Evolutionary conservation across 2,113 vertebrate genomes (phyloP).

Genomic region (Oxyruncus cristatus): DNA sequence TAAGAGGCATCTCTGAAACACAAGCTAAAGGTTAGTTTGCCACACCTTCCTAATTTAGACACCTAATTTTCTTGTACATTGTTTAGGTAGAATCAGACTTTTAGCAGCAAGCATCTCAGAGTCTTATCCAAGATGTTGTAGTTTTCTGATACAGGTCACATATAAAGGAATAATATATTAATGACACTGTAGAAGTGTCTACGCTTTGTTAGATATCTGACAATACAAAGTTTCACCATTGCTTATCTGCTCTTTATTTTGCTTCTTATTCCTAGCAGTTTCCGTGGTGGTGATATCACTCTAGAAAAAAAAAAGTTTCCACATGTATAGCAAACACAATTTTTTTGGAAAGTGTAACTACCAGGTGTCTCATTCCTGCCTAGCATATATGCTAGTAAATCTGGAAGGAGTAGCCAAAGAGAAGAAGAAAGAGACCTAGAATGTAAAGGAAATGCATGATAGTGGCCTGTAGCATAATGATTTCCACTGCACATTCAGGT

Average conservation of each 20-base stretch:
- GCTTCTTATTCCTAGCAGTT: not conserved
- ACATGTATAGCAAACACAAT: fast-evolving
- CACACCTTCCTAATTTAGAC: not conserved
- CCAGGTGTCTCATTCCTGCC: not conserved
- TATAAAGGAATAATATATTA: not conserved
- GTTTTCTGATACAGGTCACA: not conserved
- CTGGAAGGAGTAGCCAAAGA: not conserved
- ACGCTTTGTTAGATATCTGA: not conserved
- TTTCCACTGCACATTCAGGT: not conserved
- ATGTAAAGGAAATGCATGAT: not conserved
- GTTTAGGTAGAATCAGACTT: not conserved
- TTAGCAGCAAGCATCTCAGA: not conserved
- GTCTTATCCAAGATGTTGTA: not conserved
- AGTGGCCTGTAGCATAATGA: not conserved
- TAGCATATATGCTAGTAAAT: not conserved
- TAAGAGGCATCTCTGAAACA: not conserved
- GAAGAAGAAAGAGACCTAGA: not conserved
- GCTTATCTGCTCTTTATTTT: not conserved
- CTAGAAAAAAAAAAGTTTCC: not conserved
- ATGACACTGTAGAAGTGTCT: not conserved
- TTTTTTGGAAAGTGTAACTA: not conserved
- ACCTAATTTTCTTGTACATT: not conserved
- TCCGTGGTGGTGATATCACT: not conserved
- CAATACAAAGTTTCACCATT: not conserved
- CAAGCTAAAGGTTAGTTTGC: not conserved